phyloP scores from a whole-genome alignment of 2,888 invertebrate species.

The Pyrgus malvae region DNA sequence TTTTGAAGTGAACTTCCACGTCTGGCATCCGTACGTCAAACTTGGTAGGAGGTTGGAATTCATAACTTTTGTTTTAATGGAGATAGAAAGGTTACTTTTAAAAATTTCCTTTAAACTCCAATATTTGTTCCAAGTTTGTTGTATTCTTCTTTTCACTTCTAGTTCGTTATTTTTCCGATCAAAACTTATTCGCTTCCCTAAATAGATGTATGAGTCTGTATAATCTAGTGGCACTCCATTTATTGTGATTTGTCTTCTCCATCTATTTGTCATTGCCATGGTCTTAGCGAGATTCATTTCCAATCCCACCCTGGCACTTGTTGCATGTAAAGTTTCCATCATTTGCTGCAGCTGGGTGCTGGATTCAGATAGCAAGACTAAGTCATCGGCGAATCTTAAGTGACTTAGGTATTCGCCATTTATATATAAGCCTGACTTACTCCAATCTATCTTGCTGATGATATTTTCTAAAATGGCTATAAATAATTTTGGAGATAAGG shows the following conservation, averaged over 20 bases:
- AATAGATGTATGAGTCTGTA: constrained; percentile 23
- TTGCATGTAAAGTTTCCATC: constrained; percentile 12
- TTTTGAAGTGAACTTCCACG: neutral
- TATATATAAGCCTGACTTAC: constrained; percentile 6
- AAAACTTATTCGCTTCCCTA: constrained; percentile 32
- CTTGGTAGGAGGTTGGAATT: constrained; percentile 8
- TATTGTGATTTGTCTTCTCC: neutral
- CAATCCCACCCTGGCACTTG: constrained; percentile 3
- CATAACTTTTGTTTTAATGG: constrained; percentile 15
- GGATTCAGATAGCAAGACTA: constrained; percentile 18
- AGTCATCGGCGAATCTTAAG: constrained; percentile 25
- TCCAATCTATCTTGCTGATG: constrained; percentile 23
- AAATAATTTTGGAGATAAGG: constrained; percentile 25
- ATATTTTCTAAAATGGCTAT: constrained; percentile 23
- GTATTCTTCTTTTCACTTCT: constrained; percentile 30
- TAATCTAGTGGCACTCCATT: neutral
- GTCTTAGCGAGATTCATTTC: constrained; percentile 4
- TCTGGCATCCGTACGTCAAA: constrained; percentile 9
- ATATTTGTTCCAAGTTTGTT: constrained; percentile 27
- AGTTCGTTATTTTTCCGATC: constrained; percentile 7
- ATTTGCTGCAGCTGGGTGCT: constrained; percentile 14
- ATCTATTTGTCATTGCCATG: constrained; percentile 1
- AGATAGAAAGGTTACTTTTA: constrained; percentile 25
- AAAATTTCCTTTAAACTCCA: constrained; percentile 19
- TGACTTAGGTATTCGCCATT: constrained; percentile 18